These are phyloP conservation scores for Ceratina japonica DNA, from an alignment of 1,140 invertebrate genomes.

Conservation along the genomic window DNA sequence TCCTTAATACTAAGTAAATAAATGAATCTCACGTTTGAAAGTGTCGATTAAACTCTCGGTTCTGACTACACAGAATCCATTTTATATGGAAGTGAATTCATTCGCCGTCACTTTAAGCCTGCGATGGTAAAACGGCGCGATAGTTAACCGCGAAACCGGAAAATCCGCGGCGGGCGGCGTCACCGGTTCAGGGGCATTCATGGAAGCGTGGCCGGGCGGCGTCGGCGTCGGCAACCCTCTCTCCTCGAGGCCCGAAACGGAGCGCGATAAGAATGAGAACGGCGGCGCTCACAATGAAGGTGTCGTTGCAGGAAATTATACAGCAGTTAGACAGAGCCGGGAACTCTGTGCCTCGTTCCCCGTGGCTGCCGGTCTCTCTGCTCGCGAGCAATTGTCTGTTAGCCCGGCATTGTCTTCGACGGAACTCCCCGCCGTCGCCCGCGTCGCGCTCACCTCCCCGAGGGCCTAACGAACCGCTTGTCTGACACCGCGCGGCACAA, in stretches of 20 bases:
- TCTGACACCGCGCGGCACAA: conserved; percentile 77
- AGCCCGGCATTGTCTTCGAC: conserved; percentile 73
- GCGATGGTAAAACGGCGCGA: no score
- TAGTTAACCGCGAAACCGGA: neutral
- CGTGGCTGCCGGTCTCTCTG: conserved; percentile 37
- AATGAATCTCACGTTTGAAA: no score
- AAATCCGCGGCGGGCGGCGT: conserved; percentile 31
- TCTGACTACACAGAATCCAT: no score
- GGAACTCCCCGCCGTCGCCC: conserved; percentile 51
- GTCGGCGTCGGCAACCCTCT: conserved; percentile 56
- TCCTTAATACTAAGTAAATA: no score
- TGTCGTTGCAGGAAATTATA: conserved; percentile 81
- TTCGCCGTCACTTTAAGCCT: no score
- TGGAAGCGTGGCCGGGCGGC: neutral
- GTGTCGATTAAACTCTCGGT: no score
- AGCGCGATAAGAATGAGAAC: conserved; percentile 76
- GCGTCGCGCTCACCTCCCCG: conserved; percentile 50
- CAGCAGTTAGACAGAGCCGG: conserved; percentile 77
- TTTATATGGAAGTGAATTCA: neutral
- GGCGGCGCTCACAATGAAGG: conserved; percentile 77
- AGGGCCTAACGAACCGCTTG: conserved; percentile 73
- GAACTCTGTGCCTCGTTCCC: conserved; percentile 57
- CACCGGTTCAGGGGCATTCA: conserved; percentile 18
- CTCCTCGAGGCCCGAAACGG: conserved; percentile 29
- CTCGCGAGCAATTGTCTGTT: conserved; percentile 78